phyloP scores from a whole-genome alignment of 2,888 invertebrate genomes.

The Villa cingulata region DNA sequence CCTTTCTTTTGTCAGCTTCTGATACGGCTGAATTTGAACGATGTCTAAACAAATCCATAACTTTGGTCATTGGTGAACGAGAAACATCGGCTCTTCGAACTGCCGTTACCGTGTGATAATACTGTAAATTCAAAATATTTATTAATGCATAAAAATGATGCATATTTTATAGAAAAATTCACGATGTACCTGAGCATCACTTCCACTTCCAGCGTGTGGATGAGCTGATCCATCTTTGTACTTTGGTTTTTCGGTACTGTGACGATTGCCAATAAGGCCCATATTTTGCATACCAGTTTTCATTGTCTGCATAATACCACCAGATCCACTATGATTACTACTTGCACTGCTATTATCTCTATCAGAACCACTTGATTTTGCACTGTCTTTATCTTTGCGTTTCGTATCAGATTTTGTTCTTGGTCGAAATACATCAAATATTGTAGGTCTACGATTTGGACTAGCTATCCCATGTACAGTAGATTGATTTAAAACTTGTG shows the following conservation, averaged over 20 bases:
- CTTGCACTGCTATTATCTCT: conserved; percentile 27
- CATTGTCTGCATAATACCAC: conserved; percentile 66
- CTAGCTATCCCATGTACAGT: conserved; percentile 43
- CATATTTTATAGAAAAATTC: too few species aligned
- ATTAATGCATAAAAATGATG: background rate
- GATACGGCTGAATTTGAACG: conserved; percentile 56
- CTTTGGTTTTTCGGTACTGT: conserved; percentile 27
- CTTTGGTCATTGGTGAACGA: conserved; percentile 74
- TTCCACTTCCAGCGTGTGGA: conserved; percentile 52
- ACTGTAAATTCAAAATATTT: conserved; percentile 33
- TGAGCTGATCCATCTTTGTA: conserved; percentile 57
- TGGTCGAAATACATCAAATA: conserved; percentile 69
- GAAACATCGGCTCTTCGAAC: conserved; percentile 46
- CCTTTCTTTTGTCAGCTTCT: conserved; percentile 56
- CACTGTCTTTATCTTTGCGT: conserved; percentile 21
- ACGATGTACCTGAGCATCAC: conserved; percentile 37
- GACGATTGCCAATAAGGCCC: conserved; percentile 25
- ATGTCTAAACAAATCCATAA: conserved; percentile 78
- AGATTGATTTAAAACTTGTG: conserved; percentile 35
- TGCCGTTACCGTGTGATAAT: conserved; percentile 60
- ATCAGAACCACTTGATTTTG: conserved; percentile 19
- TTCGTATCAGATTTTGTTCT: conserved; percentile 55
- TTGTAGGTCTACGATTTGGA: conserved; percentile 55
- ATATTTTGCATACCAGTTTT: conserved; percentile 59
- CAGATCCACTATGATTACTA: conserved; percentile 25